Evolutionary conservation across 2,797 vertebrate genomes (phyloP).

Genomic region (Spea hammondii): DNA sequence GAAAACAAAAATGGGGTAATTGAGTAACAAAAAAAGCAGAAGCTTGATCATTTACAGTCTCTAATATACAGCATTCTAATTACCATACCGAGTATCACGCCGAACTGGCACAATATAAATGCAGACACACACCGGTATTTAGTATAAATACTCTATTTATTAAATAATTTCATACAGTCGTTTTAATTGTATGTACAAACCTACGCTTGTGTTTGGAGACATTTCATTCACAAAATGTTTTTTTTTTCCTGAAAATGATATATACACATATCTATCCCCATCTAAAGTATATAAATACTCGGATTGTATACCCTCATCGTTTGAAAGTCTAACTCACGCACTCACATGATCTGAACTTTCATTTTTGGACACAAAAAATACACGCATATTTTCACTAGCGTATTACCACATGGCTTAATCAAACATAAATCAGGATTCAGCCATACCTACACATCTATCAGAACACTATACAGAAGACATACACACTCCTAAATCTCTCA

Average conservation of each 20-base stretch:
- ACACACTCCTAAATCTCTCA: background rate
- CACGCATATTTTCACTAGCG: background rate
- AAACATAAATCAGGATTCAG: background rate
- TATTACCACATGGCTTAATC: background rate
- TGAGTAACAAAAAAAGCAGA: too few species aligned
- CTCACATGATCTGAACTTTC: slow-evolving; percentile 47
- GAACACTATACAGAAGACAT: slow-evolving; percentile 8
- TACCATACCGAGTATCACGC: too few species aligned
- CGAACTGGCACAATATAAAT: background rate
- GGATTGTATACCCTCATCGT: slow-evolving; percentile 42
- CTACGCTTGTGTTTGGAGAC: slow-evolving; percentile 75
- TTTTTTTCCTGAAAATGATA: slow-evolving; percentile 62
- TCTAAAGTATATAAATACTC: slow-evolving; percentile 61
- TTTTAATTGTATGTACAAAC: slow-evolving; percentile 97
- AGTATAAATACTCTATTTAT: slow-evolving; percentile 99
- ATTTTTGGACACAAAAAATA: slow-evolving; percentile 43
- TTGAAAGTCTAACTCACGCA: slow-evolving; percentile 54
- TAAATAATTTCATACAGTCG: slow-evolving; percentile 91
- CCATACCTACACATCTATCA: background rate
- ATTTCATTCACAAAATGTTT: slow-evolving; percentile 75
- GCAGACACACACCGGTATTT: slow-evolving; percentile 40
- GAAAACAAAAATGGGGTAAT: too few species aligned
- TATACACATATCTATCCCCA: slow-evolving; percentile 25
- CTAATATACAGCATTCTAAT: too few species aligned
- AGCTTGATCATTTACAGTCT: too few species aligned